Percentiles rank a stretch among this genome's conserved stretches.
These are phyloP conservation scores for Antrozous pallidus DNA, from an alignment of 2,797 vertebrate genomes.

Conservation along the genomic window DNA sequence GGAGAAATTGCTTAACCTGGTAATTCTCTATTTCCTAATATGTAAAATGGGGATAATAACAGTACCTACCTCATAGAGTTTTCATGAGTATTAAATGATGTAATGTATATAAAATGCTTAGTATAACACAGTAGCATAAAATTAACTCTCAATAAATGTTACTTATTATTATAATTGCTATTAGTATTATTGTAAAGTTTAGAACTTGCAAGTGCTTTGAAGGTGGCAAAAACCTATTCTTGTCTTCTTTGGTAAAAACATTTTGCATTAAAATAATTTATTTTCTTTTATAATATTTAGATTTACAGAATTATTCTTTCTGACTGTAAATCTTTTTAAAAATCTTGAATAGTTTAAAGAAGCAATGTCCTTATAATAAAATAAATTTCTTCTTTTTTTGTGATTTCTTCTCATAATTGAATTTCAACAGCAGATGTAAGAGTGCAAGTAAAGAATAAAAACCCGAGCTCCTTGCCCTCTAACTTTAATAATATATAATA, in stretches of 20 bases:
- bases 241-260: not conserved
- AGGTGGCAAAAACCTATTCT: not conserved
- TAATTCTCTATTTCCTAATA: constrained; percentile 24
- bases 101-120: constrained; percentile 21
- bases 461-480: not conserved
- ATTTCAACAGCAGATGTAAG: constrained; percentile 35
- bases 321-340: constrained; percentile 37
- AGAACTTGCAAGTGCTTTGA: constrained; percentile 26
- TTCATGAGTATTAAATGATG: constrained; percentile 29
- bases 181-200: not conserved
- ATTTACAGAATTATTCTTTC: constrained; percentile 20
- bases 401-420: constrained; percentile 19
- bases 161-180: not conserved
- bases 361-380: not conserved
- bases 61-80: not conserved
- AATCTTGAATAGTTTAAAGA: not conserved
- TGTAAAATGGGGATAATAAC: not conserved
- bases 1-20: constrained; percentile 16
- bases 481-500: constrained; percentile 27
- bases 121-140: not conserved
- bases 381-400: constrained; percentile 38
- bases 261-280: constrained; percentile 35
- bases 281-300: constrained; percentile 34
- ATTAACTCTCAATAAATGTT: not conserved
- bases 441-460: constrained; percentile 43